Evolutionary conservation across 1,140 invertebrate genomes (phyloP), one percentile per base, ranked within the genome.

Genomic region (Hermetia illucens): DNA sequence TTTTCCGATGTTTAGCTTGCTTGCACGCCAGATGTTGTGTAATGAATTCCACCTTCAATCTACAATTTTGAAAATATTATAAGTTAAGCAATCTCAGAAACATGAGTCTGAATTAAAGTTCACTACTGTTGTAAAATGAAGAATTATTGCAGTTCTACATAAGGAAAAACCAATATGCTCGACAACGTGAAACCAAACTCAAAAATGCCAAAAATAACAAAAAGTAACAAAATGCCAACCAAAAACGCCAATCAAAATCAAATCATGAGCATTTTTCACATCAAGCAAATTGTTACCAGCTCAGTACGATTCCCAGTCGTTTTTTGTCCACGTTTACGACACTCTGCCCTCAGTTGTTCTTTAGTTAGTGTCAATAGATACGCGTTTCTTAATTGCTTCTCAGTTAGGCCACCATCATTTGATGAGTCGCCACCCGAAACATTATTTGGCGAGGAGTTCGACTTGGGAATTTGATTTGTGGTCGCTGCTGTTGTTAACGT

Each of bases 261-360:
- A 35, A 30, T 13, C 30, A 32, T 6, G 10, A 13, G 13, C 16
- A 8, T 32, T 32, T 32, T 32, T 32, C 8, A 5, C 30, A 13
- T 32, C 6, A 8, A 32, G 5, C n/a, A 13, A 33, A 33, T 33
- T 36, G 44, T 53, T 73, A 73, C 71, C 72, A 75, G 62, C 61
- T 75, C 71, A 42, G 63, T 65, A 62, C 72, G 74, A 62, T 67
- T 73, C 44, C 72, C 72, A 34, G 66, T 65, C 8, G 67, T 65
- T 49, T 69, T 70, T 48, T 71, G 69, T 24, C 71, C 71, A 41
- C 70, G 55, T 59, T 69, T 69, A 43, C 70, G 61, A 59, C 71
- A 72, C 55, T 73, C 71, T 29, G 58, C 52, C 44, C 72, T 69
- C 38, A 74, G 59, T 50, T 73, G 71, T 45, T 75, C 69, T 60